A percentile compares a stretch with the other conserved stretches of the same genome.
These are phyloP conservation scores for Pachycephus smyrnensis DNA, from an alignment of 2,888 invertebrate genomes.

Conservation along the genomic window DNA sequence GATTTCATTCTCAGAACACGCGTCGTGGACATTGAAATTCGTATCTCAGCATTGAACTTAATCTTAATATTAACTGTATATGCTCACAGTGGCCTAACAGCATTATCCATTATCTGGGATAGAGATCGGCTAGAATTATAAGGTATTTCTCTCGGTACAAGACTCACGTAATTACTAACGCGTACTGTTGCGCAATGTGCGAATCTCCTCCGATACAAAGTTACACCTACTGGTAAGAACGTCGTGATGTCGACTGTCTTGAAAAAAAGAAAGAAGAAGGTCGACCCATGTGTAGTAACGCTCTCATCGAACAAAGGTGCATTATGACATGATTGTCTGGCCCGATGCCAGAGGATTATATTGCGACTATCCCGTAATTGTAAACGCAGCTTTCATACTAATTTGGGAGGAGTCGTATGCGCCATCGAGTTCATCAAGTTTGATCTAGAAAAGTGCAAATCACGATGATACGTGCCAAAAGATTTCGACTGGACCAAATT, in stretches of 20 bases:
- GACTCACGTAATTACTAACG: not conserved
- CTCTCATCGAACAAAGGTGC: slow-evolving; percentile 31
- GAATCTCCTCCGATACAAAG: slow-evolving; percentile 9
- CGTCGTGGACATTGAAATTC: not conserved
- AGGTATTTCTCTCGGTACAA: not conserved
- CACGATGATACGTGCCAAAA: not conserved
- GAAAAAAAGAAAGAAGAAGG: slow-evolving; percentile 37
- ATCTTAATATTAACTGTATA: not conserved
- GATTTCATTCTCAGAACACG: not conserved
- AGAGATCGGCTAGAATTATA: not conserved
- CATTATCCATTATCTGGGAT: not conserved
- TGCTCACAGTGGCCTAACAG: not conserved
- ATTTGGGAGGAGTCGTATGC: not conserved
- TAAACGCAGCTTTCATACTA: not conserved
- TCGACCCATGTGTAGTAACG: slow-evolving; percentile 42
- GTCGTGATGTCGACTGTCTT: not conserved
- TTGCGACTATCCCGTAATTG: slow-evolving; percentile 31
- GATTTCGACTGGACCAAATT: not conserved
- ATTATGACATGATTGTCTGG: slow-evolving; percentile 37
- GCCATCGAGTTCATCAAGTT: not conserved
- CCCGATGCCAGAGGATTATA: slow-evolving; percentile 30
- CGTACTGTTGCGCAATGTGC: not conserved
- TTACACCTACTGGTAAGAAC: slow-evolving; percentile 27
- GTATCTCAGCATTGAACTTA: not conserved
- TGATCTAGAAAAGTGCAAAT: not conserved